phyloP scores from a whole-genome alignment of 2,113 vertebrate genomes.

The Saimiri boliviensis region DNA sequence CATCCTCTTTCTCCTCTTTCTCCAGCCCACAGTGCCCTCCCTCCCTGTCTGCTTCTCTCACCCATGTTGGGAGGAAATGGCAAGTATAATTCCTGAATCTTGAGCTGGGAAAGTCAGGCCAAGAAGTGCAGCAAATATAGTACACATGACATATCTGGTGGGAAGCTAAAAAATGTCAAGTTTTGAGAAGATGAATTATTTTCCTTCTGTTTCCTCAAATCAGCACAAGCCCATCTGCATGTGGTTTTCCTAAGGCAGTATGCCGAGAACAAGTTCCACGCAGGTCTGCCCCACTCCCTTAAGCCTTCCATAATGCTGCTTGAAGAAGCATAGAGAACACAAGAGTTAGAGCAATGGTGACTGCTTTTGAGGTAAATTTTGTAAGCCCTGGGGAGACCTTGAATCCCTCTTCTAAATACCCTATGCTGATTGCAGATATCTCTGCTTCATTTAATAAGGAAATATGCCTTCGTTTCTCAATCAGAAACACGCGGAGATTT shows the following conservation, averaged over 20 bases:
- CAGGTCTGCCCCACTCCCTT: not conserved
- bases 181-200: conserved; percentile 78
- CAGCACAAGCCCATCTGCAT: conserved; percentile 68
- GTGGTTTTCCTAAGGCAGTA: conserved; percentile 56
- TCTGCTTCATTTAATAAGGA: not conserved
- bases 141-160: conserved; percentile 75
- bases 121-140: conserved; percentile 77
- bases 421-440: not conserved
- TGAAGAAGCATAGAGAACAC: not conserved
- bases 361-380: not conserved
- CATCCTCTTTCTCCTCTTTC: not conserved
- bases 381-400: not conserved
- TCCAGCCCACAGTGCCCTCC: not conserved
- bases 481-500: not conserved
- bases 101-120: conserved; percentile 69
- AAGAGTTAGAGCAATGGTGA: not conserved
- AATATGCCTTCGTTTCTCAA: not conserved
- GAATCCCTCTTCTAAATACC: not conserved
- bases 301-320: not conserved
- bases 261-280: conserved; percentile 23
- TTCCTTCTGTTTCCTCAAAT: conserved; percentile 76
- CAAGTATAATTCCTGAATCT: conserved; percentile 63
- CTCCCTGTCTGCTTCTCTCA: not conserved
- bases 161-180: conserved; percentile 78
- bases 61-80: conserved; percentile 63